These are phyloP conservation scores for Botia kubotai DNA, from an alignment of 2,797 vertebrate genomes.

Conservation along the genomic window DNA sequence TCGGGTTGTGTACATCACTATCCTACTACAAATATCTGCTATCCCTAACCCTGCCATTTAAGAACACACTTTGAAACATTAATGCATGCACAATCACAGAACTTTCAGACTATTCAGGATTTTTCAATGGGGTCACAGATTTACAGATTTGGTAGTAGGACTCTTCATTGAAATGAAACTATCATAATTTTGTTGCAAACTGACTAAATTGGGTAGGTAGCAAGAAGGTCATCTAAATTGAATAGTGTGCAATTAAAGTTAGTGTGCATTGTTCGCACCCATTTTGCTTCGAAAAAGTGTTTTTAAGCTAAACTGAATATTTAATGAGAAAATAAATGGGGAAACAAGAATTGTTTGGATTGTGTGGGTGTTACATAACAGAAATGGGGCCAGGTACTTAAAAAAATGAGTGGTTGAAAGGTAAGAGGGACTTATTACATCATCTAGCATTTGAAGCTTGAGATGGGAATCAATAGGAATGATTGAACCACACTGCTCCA, in stretches of 20 bases:
- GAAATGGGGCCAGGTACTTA: neutral
- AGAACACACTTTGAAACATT: neutral
- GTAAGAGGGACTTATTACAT: too few species aligned
- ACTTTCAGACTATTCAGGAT: neutral
- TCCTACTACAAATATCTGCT: neutral
- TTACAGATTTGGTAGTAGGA: neutral
- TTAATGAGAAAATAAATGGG: neutral
- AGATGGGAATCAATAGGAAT: neutral
- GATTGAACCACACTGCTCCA: neutral
- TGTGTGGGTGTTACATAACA: neutral
- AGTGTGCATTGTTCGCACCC: neutral
- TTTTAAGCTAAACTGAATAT: neutral
- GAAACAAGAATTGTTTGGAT: neutral
- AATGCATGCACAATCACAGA: neutral
- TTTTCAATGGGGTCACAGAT: constrained; percentile 6
- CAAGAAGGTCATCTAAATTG: neutral
- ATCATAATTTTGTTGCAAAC: neutral
- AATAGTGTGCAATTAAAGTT: neutral
- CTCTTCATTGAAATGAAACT: neutral
- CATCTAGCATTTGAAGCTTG: too few species aligned
- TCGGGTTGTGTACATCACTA: neutral
- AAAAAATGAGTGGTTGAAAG: neutral
- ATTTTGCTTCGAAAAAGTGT: neutral
- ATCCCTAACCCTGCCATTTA: neutral
- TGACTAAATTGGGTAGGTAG: neutral